These are phyloP conservation scores for Trisateles emortualis DNA, from an alignment of 2,888 invertebrate genomes.

Conservation along the genomic window DNA sequence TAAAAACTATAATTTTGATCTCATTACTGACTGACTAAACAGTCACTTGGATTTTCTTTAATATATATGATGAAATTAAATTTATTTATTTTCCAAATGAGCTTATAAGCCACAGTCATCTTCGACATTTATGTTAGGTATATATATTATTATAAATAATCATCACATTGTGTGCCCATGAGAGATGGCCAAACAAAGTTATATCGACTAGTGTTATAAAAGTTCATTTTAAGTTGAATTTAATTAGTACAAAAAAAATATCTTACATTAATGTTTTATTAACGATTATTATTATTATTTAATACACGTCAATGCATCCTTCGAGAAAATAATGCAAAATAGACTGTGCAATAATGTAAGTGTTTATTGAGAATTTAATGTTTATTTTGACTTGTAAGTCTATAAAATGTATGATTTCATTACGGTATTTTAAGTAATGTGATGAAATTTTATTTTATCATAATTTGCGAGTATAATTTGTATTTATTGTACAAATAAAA, in stretches of 20 bases:
- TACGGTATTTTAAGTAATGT: slow-evolving; percentile 70
- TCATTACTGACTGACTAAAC: slow-evolving; percentile 65
- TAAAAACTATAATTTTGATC: slow-evolving; percentile 70
- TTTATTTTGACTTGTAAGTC: slow-evolving; percentile 54
- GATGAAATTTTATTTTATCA: slow-evolving; percentile 81
- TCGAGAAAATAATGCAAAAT: slow-evolving; percentile 51
- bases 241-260: slow-evolving; percentile 83
- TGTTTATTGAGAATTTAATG: slow-evolving; percentile 52
- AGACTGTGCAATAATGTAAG: slow-evolving; percentile 72
- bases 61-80: slow-evolving; percentile 27
- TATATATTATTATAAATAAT: slow-evolving; percentile 43
- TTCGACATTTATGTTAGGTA: slow-evolving; percentile 22
- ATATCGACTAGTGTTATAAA: slow-evolving; percentile 53
- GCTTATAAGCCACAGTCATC: slow-evolving; percentile 34
- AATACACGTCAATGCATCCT: slow-evolving; percentile 51
- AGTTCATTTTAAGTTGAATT: slow-evolving; percentile 67
- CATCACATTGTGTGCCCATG: slow-evolving; percentile 62
- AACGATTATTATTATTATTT: slow-evolving; percentile 41
- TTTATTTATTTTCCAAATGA: slow-evolving; percentile 34
- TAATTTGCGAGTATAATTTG: slow-evolving; percentile 84
- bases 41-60: slow-evolving; percentile 35
- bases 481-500: slow-evolving; percentile 87
- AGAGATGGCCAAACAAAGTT: slow-evolving; percentile 54
- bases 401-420: slow-evolving; percentile 63
- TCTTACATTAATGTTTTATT: slow-evolving; percentile 47